These are phyloP conservation scores for Pampusana beccarii DNA, from an alignment of 2,113 vertebrate genomes.

Conservation along the genomic window DNA sequence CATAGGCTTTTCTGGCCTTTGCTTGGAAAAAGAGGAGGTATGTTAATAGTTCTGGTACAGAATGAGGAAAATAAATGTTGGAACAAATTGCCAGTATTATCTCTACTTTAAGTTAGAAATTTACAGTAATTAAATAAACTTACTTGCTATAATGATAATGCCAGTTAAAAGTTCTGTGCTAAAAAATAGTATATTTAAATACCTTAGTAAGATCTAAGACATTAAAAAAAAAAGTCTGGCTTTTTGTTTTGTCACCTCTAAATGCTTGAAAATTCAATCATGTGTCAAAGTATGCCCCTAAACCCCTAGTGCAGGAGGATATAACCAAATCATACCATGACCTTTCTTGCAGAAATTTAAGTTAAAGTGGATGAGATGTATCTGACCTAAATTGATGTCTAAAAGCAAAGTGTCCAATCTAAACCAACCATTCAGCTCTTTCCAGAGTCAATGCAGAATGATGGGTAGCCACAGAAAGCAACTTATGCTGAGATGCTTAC, in stretches of 20 bases:
- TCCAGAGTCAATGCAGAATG: not conserved
- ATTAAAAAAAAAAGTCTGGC: not conserved
- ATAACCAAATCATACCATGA: not conserved
- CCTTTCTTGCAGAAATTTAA: not conserved
- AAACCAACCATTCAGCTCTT: not conserved
- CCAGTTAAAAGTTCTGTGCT: not conserved
- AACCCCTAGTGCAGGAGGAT: not conserved
- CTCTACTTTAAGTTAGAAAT: not conserved
- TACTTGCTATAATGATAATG: not conserved
- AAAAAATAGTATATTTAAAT: not conserved
- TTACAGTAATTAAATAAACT: not conserved
- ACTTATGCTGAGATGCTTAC: not conserved
- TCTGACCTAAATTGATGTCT: not conserved
- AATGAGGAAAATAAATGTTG: not conserved
- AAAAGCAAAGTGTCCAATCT: not conserved
- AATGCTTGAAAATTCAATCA: not conserved
- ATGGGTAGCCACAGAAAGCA: not conserved
- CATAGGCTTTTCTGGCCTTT: not conserved
- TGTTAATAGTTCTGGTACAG: not conserved
- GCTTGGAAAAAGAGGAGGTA: not conserved
- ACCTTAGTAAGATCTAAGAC: not conserved
- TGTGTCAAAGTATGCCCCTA: not conserved
- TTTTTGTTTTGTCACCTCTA: not conserved
- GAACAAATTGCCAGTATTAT: not conserved
- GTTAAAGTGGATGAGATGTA: not conserved